Base-by-base conservation (phyloP, 2,888 invertebrate genomes). In the Ormyrus labotus region DNA sequence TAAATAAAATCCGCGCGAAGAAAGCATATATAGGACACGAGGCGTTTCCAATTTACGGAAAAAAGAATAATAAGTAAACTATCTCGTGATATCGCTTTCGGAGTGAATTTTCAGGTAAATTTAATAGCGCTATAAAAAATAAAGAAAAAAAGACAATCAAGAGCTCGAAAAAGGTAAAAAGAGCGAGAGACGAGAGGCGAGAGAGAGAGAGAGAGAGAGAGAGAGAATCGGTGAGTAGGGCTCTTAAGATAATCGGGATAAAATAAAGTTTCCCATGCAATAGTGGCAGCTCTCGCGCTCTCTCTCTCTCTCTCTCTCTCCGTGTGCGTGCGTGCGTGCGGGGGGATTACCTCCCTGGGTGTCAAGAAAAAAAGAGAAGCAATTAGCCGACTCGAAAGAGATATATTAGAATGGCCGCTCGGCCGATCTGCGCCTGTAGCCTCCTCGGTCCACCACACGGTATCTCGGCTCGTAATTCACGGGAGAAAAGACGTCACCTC, bases 401-500 rank as follows among this genome's bases (percentile, higher is more conserved):
- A 87, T 87, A 87, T 87, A 87, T 87, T 87, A 85, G 85, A 85
- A 84, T 80, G 74, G 83, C 84, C 83, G 81, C 78, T 82, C 82
- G 81, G 6, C 34, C 34, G 9, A 4, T 19, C 45, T 34, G 19
- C 13, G 19, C 8, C 7, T 51, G 19, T 60, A 13, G 53, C n/a
- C 19, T 55, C n/a, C 5, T n/a, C 34, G 57, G 65, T 34, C 34
- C 34, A 4, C n/a, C 19, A 3, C 51, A 3, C 51, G n/a, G 13
- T 80, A 75, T 76, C 79, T 79, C 48, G n/a, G 67, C 80, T 74
- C 82, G 78, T 82, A 82, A 89, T 87, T 88, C 87, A 88, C 34
- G 45, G 64, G 63, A 87, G 86, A 84, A 85, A 85, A 84, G 85
- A 83, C 82, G 64, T 73, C 67, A 69, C 61, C 48, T 47, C 50